Evolutionary conservation across 2,113 vertebrate species (phyloP).

Genomic region (Capreolus pygargus): DNA sequence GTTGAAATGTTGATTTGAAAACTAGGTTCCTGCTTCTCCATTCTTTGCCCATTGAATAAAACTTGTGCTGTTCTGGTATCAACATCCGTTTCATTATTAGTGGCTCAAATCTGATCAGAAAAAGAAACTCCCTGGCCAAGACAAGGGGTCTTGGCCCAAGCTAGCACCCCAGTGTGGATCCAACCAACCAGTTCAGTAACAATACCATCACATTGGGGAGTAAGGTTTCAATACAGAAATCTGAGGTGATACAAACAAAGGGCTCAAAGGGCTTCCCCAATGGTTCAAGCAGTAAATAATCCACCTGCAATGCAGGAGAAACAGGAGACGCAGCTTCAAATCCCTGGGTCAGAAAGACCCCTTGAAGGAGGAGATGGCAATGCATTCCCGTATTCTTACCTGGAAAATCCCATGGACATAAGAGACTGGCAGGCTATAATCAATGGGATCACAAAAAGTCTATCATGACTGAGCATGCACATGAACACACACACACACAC

Average conservation of each 20-base stretch:
- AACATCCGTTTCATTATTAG: not conserved
- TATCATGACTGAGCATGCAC: not conserved
- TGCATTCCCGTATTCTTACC: not conserved
- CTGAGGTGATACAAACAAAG: not conserved
- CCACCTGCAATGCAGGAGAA: not conserved
- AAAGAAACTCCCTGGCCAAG: not conserved
- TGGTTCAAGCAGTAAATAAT: not conserved
- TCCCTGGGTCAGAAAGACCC: not conserved
- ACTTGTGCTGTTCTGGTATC: not conserved
- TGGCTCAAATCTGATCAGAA: not conserved
- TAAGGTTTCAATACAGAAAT: not conserved
- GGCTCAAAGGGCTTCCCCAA: not conserved
- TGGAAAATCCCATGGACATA: not conserved
- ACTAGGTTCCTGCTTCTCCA: not conserved
- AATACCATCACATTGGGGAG: not conserved
- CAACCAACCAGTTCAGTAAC: not conserved
- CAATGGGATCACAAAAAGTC: not conserved
- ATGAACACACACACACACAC: not conserved
- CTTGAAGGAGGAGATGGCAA: not conserved
- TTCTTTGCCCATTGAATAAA: not conserved
- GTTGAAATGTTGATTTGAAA: not conserved
- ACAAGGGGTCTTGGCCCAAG: not conserved
- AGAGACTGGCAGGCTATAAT: not conserved
- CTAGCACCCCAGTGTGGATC: not conserved
- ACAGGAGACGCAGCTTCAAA: not conserved